phyloP scores from a whole-genome alignment of 1,140 invertebrate species.

The Scaptomyza montana region DNA sequence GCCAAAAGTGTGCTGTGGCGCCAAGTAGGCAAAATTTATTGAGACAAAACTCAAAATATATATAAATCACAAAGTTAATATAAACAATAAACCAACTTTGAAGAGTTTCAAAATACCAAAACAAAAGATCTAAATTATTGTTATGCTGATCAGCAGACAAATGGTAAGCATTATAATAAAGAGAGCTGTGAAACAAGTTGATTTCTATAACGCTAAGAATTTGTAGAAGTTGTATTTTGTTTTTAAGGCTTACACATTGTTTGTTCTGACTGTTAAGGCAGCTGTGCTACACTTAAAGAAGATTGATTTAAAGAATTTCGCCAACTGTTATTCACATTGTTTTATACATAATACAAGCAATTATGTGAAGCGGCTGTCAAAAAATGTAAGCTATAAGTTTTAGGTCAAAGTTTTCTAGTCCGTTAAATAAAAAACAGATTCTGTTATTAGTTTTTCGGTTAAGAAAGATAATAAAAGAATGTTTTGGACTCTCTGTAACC shows the following conservation, averaged over 20 bases:
- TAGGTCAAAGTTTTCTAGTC: no score
- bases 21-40: slow-evolving; percentile 40
- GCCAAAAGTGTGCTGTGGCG: not conserved
- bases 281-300: not conserved
- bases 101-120: slow-evolving; percentile 9
- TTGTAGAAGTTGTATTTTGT: no score
- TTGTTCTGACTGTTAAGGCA: no score
- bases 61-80: slow-evolving; percentile 5
- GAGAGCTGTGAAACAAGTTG: not conserved
- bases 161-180: slow-evolving; percentile 1
- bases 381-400: not conserved
- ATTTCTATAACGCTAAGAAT: slow-evolving; percentile 4
- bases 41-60: not conserved
- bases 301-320: not conserved
- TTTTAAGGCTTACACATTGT: no score
- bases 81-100: slow-evolving; percentile 1
- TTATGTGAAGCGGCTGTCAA: not conserved
- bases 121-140: slow-evolving; percentile 13
- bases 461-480: no score
- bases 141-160: slow-evolving; percentile 10
- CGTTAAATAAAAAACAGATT: no score
- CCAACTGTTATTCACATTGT: not conserved
- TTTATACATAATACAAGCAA: not conserved
- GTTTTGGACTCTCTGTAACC: no score
- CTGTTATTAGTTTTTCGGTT: no score